Conservation (phyloP, 2,888 invertebrate species). For the Eristalinus sepulchralis region DNA sequence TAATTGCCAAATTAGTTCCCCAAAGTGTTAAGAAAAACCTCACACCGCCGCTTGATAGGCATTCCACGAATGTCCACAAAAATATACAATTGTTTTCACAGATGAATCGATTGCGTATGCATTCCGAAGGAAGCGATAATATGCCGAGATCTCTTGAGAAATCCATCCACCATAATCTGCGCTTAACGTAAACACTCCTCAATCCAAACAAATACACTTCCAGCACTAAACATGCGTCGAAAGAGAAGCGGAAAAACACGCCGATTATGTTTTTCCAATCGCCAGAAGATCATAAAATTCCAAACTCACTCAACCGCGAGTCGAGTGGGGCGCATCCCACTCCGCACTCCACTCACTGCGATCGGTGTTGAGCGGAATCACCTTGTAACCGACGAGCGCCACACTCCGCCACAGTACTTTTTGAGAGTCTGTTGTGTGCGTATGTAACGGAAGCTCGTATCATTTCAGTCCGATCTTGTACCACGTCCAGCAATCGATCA, state of each 20-base stretch:
- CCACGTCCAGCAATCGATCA: conserved; percentile 6
- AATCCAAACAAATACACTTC: conserved; percentile 38
- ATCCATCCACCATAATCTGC: conserved; percentile 29
- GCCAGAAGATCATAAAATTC: background rate
- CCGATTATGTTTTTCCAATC: conserved; percentile 18
- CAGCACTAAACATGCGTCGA: conserved; percentile 4
- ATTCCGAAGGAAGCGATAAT: conserved; percentile 25
- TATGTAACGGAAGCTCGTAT: conserved; percentile 19
- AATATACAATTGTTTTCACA: background rate
- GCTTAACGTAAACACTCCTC: conserved; percentile 11
- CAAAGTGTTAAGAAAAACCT: too few relatives aligned
- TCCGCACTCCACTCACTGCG: conserved; percentile 18
- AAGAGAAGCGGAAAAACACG: background rate
- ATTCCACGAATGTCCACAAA: background rate
- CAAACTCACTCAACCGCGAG: conserved; percentile 1
- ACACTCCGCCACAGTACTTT: conserved; percentile 49
- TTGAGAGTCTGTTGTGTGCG: conserved; percentile 51
- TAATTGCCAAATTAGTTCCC: too few relatives aligned
- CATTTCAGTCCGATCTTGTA: background rate
- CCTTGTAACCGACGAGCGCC: background rate
- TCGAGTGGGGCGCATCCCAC: background rate
- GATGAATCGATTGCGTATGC: background rate
- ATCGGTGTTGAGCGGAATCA: background rate
- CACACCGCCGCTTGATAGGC: background rate
- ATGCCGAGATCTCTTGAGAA: conserved; percentile 26